Conservation (phyloP, 1,140 invertebrate species). For the Mercenaria mercenaria region DNA sequence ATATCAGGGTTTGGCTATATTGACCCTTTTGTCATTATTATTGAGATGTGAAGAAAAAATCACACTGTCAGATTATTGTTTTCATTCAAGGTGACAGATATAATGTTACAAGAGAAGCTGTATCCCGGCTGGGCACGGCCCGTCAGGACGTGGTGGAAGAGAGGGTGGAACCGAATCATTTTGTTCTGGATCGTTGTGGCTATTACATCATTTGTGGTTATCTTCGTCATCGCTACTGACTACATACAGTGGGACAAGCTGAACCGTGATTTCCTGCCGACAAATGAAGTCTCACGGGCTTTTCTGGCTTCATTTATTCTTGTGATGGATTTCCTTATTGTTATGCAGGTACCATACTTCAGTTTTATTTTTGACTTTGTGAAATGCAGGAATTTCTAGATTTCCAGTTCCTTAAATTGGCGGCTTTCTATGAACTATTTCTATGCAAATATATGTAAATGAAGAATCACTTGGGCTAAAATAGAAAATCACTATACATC, state of each 20-base stretch:
- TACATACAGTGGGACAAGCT: constrained; percentile 88
- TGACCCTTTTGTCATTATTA: no score
- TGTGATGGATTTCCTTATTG: constrained; percentile 88
- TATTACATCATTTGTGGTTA: constrained; percentile 86
- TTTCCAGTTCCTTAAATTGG: no score
- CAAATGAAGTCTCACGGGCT: constrained; percentile 88
- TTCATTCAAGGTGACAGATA: constrained; percentile 87
- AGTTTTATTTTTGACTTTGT: no score
- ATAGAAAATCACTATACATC: no score
- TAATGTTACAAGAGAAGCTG: constrained; percentile 89
- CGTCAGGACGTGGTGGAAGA: constrained; percentile 86
- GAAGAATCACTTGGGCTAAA: no score
- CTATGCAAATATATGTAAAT: no score
- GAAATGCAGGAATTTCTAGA: no score
- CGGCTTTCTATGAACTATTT: no score
- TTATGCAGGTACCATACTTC: constrained; percentile 86
- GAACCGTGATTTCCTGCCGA: constrained; percentile 87
- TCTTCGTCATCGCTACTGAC: constrained; percentile 88
- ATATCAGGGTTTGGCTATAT: no score
- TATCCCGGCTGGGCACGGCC: constrained; percentile 87
- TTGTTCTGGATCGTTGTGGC: constrained; percentile 87
- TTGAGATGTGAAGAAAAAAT: no score
- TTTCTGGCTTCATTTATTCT: constrained; percentile 88
- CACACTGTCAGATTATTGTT: no score
- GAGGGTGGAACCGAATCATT: constrained; percentile 86